Evolutionary conservation across 2,113 vertebrate species (phyloP), one percentile per base, ranked within the genome.

Genomic region (Herpailurus yagouaroundi): DNA sequence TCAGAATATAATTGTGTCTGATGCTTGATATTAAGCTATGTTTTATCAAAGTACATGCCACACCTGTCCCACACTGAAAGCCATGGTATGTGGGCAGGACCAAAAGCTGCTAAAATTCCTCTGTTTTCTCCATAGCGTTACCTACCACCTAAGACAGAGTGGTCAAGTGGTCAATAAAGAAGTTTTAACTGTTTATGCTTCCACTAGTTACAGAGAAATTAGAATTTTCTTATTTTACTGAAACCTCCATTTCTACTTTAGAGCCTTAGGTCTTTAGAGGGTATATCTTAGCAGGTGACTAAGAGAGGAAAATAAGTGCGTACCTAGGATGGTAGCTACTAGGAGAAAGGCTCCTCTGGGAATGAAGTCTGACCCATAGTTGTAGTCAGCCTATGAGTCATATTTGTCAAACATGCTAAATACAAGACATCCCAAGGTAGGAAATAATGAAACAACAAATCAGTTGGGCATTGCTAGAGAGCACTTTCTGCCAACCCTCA

Each of bases 231-330:
- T 57, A 74, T 81, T 73, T 90, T 63, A 57, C 15, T 64, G 66
- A 95, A 87, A 79, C 23, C 25, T 84, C 57, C 52, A 64, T 79
- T 90, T 95, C 36, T 92, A 45, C n/a, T 94, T 77, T 68, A 57
- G 27, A 87, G 8, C 29, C 83, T 91, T 86, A 88, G 5, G 63
- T 89, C 41, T 91, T 95, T 69, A 81, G 63, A 63, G 86, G 87
- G 90, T 87, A 95, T 87, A 85, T 96, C 92, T 94, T 97, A 98
- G 97, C 94, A 98, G 96, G 38, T 96, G 7, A 71, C 89, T 63
- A 93, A 97, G 74, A 95, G 18, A 81, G 38, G 91, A 97, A 97
- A 98, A 96, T 98, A 97, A 98, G 97, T 94, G 98, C 96, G 95
- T 95, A 97, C 94, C 96, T 92, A 95, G 91, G 3, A 97, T 98